Base-by-base conservation (phyloP, 2,797 vertebrate species). In the Pseudochromis fuscus region DNA sequence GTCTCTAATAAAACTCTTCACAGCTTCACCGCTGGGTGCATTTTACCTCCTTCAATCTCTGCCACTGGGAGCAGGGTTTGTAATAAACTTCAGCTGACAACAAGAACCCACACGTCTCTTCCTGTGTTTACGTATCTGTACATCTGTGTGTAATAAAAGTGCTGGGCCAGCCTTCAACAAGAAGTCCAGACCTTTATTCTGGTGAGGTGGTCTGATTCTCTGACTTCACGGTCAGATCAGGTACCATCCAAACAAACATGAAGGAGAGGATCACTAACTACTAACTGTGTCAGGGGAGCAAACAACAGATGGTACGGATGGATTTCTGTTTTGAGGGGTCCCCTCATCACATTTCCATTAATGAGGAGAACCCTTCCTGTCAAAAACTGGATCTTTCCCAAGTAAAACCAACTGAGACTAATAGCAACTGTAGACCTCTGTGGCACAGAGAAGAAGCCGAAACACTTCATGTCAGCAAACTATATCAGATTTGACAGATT, bases 231-330 rank as follows among this genome's bases (percentile, higher is more conserved):
- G 11, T 28, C 49, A n/a, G 19, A 28, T 52, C 8, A 24, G 45
- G n/a, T 16, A 21, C 51, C 35, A 49, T 45, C 45, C 50, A 57
- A 15, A 55, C n/a, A 72, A 44, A 53, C 42, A 49, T 52, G 48
- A 12, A 72, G 11, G 6, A 58, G 31, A 4, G 15, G 59, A 51
- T n/a, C 50, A 13, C 8, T 7, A 37, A 45, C 16, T 21, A 31
- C 13, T 15, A 3, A n/a, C 10, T 58, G 49, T 58, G 5, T 64
- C 37, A 15, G 15, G 33, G 33, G 33, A 4, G 33, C 33, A 35
- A 4, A 35, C 11, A 13, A 15, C 33, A 35, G 16, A 19, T 19
- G 40, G 40, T 19, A n/a, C 40, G n/a, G n/a, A n/a, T n/a, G n/a
- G n/a, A 42, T 19, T 19, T 42, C 18, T 42, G 18, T 42, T 42